phyloP scores from a whole-genome alignment of 2,888 invertebrate genomes.

The Tolmerus cingulatus region DNA sequence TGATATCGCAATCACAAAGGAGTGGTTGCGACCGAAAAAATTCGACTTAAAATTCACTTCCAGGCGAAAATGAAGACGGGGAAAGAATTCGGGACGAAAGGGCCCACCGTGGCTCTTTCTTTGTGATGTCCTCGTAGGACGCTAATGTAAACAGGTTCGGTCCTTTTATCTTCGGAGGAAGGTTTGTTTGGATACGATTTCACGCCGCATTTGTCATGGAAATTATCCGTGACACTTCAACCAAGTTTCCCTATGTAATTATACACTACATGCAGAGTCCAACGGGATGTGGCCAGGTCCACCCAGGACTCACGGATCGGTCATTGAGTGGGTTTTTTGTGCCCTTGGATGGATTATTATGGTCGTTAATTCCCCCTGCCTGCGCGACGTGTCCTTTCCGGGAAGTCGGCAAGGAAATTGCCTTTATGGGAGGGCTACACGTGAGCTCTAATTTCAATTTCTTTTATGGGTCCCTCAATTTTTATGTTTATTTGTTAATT shows the following conservation, averaged over 20 bases:
- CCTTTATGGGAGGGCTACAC: background rate
- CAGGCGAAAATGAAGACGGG: background rate
- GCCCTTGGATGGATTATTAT: background rate
- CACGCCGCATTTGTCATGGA: conserved; percentile 48
- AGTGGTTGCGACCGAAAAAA: conserved; percentile 11
- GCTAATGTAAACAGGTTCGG: conserved; percentile 44
- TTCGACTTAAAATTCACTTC: background rate
- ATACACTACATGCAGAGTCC: background rate
- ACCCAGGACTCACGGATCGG: background rate
- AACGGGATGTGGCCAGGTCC: background rate
- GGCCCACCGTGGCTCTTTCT: background rate
- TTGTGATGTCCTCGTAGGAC: conserved; percentile 28
- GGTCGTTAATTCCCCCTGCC: background rate
- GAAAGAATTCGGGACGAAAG: background rate
- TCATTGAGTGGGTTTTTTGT: background rate
- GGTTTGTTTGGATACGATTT: conserved; percentile 48
- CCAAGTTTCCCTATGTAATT: conserved; percentile 6
- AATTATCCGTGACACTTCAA: conserved; percentile 46
- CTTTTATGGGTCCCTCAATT: background rate
- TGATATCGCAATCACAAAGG: conserved; percentile 34
- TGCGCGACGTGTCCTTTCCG: background rate
- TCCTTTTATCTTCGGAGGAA: conserved; percentile 31
- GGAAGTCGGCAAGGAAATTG: background rate
- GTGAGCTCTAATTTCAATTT: background rate
- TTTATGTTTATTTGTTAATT: background rate